Percentiles rank a stretch among this genome's conserved stretches.
phyloP scores from a whole-genome alignment of 1,140 invertebrate genomes.

The Polyergus mexicanus region DNA sequence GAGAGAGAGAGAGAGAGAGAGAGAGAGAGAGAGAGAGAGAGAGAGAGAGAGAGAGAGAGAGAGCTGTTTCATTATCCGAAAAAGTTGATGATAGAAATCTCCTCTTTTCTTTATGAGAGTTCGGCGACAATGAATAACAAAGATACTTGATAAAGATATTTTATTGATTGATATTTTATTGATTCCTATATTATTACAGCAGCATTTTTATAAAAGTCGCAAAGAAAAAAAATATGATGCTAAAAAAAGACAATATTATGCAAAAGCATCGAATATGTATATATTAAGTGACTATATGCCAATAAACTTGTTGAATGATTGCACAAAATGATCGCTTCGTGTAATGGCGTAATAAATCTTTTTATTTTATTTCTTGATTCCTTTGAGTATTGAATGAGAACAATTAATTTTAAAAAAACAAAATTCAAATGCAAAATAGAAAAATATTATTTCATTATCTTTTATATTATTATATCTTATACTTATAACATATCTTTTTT shows the following conservation, averaged over 20 bases:
- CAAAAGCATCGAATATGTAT: slow-evolving; percentile 77
- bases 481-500: slow-evolving; percentile 16
- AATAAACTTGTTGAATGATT: slow-evolving; percentile 55
- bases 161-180: slow-evolving; percentile 78
- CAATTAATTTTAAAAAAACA: background rate
- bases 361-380: slow-evolving; percentile 26
- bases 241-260: slow-evolving; percentile 66
- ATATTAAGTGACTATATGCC: slow-evolving; percentile 57
- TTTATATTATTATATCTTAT: slow-evolving; percentile 22
- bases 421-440: background rate
- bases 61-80: slow-evolving; percentile 52
- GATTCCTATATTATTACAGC: slow-evolving; percentile 74
- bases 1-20: slow-evolving; percentile 27
- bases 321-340: background rate
- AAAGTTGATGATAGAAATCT: slow-evolving; percentile 36
- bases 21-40: slow-evolving; percentile 5
- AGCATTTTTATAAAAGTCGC: slow-evolving; percentile 75
- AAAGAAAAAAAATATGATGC: slow-evolving; percentile 52
- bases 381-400: background rate
- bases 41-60: slow-evolving; percentile 11
- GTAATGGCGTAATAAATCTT: slow-evolving; percentile 25
- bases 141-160: slow-evolving; percentile 72
- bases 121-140: slow-evolving; percentile 76
- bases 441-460: background rate
- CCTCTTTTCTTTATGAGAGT: slow-evolving; percentile 81